phyloP scores from a whole-genome alignment of 2,888 invertebrate genomes.

The Sphinx pinastri region DNA sequence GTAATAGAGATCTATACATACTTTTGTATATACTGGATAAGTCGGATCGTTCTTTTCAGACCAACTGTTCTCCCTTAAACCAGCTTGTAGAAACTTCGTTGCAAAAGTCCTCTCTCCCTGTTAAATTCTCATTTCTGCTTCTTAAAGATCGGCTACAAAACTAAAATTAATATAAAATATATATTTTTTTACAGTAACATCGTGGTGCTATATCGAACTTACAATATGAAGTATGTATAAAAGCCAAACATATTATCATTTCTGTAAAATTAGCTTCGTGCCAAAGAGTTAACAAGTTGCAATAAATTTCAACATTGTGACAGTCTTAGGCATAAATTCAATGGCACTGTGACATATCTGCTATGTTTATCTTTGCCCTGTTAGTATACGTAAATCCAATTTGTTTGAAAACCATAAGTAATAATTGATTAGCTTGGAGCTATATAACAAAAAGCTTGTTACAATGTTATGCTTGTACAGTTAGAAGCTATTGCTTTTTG shows the following conservation, averaged over 20 bases:
- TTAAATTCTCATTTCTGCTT: too few relatives aligned
- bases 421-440: conserved; percentile 22
- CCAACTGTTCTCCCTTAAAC: too few relatives aligned
- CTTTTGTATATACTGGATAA: too few relatives aligned
- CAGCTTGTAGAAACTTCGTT: too few relatives aligned
- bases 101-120: too few relatives aligned
- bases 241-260: not conserved
- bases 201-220: not conserved
- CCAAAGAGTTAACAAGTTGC: conserved; percentile 9
- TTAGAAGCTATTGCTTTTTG: not conserved
- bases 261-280: conserved; percentile 1
- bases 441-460: conserved; percentile 17
- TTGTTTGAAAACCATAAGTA: conserved; percentile 21
- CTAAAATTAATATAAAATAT: too few relatives aligned
- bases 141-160: too few relatives aligned
- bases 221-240: too few relatives aligned
- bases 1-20: too few relatives aligned
- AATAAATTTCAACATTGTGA: conserved; percentile 10
- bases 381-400: conserved; percentile 23
- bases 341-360: not conserved
- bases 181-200: not conserved
- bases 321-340: conserved; percentile 18
- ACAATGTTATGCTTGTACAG: not conserved
- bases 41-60: too few relatives aligned
- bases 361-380: conserved; percentile 9